Evolutionary conservation across 2,113 vertebrate species (phyloP).

Genomic region (Pogona vitticeps): DNA sequence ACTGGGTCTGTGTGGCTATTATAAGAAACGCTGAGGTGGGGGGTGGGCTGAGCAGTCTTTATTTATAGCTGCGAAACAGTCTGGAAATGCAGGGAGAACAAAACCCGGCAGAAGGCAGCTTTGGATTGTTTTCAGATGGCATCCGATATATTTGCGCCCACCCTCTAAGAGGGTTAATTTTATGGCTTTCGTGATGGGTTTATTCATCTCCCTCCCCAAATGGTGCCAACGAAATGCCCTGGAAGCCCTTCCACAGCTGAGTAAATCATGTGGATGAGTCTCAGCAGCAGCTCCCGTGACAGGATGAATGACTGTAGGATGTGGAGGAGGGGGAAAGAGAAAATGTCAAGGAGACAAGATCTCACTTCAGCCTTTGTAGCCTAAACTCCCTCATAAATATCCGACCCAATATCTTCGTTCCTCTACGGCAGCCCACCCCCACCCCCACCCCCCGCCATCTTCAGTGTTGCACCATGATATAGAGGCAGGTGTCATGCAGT

Average conservation of each 20-base stretch:
- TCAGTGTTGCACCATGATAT: conserved; percentile 38
- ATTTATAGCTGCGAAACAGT: conserved; percentile 32
- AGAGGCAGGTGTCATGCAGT: conserved; percentile 39
- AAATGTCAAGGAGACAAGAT: conserved; percentile 45
- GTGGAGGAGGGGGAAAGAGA: background rate
- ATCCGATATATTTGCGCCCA: background rate
- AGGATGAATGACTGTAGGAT: conserved; percentile 28
- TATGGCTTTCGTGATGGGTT: background rate
- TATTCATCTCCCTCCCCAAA: background rate
- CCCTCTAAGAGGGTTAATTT: background rate
- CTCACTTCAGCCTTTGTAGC: conserved; percentile 43
- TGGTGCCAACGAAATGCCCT: conserved; percentile 11
- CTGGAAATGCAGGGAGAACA: conserved; percentile 32
- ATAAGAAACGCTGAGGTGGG: background rate
- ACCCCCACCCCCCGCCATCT: background rate
- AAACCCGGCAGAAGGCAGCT: background rate
- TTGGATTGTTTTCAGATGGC: background rate
- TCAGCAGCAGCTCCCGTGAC: conserved; percentile 7
- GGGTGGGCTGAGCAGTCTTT: conserved; percentile 7
- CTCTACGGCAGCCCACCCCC: background rate
- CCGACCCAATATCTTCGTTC: conserved; percentile 16
- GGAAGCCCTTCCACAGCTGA: conserved; percentile 17
- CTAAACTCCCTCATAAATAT: conserved; percentile 46
- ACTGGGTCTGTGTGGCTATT: background rate
- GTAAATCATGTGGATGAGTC: conserved; percentile 39